Base-by-base conservation (phyloP, 2,888 invertebrate genomes). In the Orchesellides sinensis region DNA sequence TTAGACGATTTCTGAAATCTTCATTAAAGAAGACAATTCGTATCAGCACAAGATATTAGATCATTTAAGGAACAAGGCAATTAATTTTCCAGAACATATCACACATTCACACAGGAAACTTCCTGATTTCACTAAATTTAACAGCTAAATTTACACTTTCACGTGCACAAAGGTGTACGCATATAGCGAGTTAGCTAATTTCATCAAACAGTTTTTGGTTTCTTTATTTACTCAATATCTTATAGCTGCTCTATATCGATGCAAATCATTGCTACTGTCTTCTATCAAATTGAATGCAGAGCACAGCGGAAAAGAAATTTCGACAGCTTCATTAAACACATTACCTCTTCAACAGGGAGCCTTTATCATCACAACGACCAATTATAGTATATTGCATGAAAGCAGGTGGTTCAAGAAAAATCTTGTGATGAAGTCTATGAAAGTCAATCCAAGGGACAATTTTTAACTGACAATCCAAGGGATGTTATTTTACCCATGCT, bases 321-420 rank as follows among this genome's bases (percentile, higher is more conserved):
- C 59, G 59, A 29, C 59, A 59, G 59, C 59, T 59, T 29, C 59
- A 59, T 59, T 59, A 59, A 27, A 27, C 59, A 59, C 59, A 59
- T 32, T 59, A 32, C 27, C 59, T 29, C 32, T 59, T 27, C 23
- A 2, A 2, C 59, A 59, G 59, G 32, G 59, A 25, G 2, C n/a
- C 40, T 14, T 56, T 14, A 47, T 47, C 61, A 59, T 40, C 61
- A 63, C 63, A 59, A 54, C 54, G 25, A 54, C 4, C 32, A 29
- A 59, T 32, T 59, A 54, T 10, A 54, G 54, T 25, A 25, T 19
- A 59, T 32, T 29, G 25, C 14, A 49, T 68, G 27, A 49, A 21
- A 19, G 27, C 52, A 66, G 32, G 27, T 69, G 54, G 35, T 54
- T 35, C 47, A 29, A 49, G 65, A 65, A n/a, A n/a, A 74, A 54